phyloP scores from a whole-genome alignment of 2,113 vertebrate genomes.

The Glaucidium brasilianum region DNA sequence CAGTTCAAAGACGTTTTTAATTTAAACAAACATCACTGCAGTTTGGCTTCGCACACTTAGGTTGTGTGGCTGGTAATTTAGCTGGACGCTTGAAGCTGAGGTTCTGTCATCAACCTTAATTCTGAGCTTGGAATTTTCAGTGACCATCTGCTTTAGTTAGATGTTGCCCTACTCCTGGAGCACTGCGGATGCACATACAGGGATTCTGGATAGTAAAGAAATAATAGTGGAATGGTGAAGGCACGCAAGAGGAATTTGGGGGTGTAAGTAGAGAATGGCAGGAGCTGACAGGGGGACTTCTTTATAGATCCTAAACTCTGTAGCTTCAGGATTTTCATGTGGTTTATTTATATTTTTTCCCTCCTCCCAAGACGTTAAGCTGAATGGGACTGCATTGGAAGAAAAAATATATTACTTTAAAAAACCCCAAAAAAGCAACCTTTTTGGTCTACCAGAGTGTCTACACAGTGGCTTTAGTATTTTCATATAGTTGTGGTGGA shows the following conservation, averaged over 20 bases:
- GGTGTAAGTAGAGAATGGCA: background rate
- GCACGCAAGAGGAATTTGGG: background rate
- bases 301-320: background rate
- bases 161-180: background rate
- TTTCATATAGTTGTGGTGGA: background rate
- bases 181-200: background rate
- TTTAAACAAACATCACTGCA: background rate
- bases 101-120: background rate
- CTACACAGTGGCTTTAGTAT: background rate
- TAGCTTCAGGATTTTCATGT: background rate
- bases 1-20: background rate
- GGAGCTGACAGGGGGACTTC: accelerated
- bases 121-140: background rate
- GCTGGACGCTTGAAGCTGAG: background rate
- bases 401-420: background rate
- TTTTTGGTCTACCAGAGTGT: background rate
- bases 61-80: background rate
- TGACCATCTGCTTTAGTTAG: background rate
- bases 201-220: background rate
- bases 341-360: background rate
- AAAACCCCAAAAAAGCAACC: too few species aligned
- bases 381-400: background rate
- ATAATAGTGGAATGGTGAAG: background rate
- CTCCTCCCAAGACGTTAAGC: background rate
- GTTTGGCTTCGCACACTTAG: background rate